These are phyloP conservation scores for Drosophila rellima DNA, from an alignment of 2,888 invertebrate genomes.

Conservation along the genomic window DNA sequence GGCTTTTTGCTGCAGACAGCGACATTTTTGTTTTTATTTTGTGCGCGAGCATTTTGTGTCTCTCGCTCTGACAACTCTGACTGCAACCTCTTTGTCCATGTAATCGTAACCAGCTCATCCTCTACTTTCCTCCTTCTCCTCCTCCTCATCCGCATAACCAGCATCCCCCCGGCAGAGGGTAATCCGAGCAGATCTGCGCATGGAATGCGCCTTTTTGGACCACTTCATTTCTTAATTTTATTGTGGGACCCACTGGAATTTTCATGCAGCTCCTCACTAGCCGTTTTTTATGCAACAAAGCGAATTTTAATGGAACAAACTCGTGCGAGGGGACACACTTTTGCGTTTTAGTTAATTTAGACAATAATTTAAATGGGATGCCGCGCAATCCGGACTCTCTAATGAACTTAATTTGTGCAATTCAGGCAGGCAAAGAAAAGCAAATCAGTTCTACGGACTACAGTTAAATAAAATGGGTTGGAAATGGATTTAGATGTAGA, in stretches of 20 bases:
- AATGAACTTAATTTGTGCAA: slow-evolving; percentile 3
- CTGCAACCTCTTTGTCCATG: background rate
- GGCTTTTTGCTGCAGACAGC: slow-evolving; percentile 34
- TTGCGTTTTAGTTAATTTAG: slow-evolving; percentile 31
- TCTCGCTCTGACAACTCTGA: background rate
- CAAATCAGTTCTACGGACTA: background rate
- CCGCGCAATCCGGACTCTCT: background rate
- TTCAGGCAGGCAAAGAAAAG: background rate
- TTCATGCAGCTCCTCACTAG: slow-evolving; percentile 39
- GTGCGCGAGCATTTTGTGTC: slow-evolving; percentile 40
- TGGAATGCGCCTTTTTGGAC: slow-evolving; percentile 22
- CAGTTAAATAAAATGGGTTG: background rate
- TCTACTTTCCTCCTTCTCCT: background rate
- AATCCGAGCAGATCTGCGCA: slow-evolving; percentile 21
- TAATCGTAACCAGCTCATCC: background rate
- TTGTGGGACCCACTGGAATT: slow-evolving; percentile 51
- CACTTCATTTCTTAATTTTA: slow-evolving; percentile 62
- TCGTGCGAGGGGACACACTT: slow-evolving; percentile 3
- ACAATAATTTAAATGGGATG: slow-evolving; percentile 36
- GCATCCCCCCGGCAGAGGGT: background rate
- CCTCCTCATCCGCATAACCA: background rate
- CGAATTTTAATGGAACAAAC: slow-evolving; percentile 38
- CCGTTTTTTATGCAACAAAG: slow-evolving; percentile 39
- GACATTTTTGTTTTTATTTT: slow-evolving; percentile 43
- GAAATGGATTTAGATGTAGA: background rate